phyloP scores from a whole-genome alignment of 2,113 vertebrate genomes.

The Jacana jacana region DNA sequence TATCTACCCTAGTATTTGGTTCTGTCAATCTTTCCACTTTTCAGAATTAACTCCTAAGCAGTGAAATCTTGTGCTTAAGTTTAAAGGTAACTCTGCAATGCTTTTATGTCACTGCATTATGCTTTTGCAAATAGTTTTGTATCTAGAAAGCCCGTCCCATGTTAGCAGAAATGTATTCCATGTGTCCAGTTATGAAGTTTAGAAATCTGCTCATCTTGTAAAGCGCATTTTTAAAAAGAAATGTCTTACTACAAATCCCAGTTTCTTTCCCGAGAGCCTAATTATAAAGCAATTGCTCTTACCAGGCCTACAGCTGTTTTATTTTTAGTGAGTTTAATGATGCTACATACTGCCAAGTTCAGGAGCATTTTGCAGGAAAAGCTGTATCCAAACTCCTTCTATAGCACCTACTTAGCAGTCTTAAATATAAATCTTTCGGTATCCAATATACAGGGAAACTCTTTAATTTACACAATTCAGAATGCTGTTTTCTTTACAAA shows the following conservation, averaged over 20 bases:
- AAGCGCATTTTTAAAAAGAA: slow-evolving; percentile 25
- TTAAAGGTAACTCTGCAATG: background rate
- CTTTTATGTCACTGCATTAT: background rate
- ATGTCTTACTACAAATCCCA: background rate
- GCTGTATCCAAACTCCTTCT: background rate
- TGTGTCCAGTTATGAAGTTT: background rate
- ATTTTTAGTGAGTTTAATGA: slow-evolving; percentile 56
- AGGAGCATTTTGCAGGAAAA: slow-evolving; percentile 31
- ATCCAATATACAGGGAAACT: background rate
- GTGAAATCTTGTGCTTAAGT: background rate
- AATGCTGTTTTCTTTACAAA: background rate
- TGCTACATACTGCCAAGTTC: background rate
- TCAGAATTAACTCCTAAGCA: background rate
- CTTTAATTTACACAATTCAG: background rate
- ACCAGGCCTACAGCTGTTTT: slow-evolving; percentile 33
- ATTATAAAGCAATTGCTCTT: slow-evolving; percentile 61
- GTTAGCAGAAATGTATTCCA: background rate
- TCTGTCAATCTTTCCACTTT: background rate
- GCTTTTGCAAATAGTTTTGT: background rate
- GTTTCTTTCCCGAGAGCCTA: slow-evolving; percentile 38
- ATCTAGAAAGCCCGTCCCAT: background rate
- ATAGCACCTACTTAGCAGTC: background rate
- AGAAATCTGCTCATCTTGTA: slow-evolving; percentile 4
- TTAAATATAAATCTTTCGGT: background rate
- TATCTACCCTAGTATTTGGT: background rate